These are phyloP conservation scores for Benitochromis conjunctus DNA, from an alignment of 2,113 vertebrate species.

Conservation along the genomic window DNA sequence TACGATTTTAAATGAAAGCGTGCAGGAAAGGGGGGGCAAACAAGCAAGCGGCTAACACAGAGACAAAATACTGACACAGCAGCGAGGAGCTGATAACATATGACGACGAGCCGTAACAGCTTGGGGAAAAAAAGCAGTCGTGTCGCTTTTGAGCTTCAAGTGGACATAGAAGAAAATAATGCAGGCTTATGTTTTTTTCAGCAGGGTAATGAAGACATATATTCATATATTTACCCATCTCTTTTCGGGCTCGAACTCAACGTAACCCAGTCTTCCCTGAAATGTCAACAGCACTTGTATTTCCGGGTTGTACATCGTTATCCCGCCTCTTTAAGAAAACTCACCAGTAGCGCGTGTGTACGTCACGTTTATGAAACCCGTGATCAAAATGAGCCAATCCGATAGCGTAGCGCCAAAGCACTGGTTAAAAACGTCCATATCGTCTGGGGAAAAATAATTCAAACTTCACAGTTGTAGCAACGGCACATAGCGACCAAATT, in stretches of 20 bases:
- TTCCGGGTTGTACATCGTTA: slow-evolving; percentile 57
- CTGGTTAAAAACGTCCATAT: neutral
- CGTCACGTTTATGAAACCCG: neutral
- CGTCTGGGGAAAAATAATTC: neutral
- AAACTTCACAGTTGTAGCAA: slow-evolving; percentile 42
- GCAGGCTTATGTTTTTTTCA: neutral
- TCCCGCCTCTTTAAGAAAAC: slow-evolving; percentile 24
- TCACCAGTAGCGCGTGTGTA: slow-evolving; percentile 1
- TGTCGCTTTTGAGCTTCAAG: neutral
- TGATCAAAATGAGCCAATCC: slow-evolving; percentile 46
- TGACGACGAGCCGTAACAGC: neutral
- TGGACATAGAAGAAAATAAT: too few species aligned
- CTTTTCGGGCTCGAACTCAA: neutral
- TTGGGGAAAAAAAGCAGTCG: neutral
- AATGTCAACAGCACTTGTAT: neutral
- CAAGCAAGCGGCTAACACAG: neutral
- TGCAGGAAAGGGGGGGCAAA: neutral
- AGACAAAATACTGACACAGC: neutral
- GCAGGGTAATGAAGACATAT: slow-evolving; percentile 3
- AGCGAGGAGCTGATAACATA: neutral
- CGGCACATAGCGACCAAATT: slow-evolving; percentile 20
- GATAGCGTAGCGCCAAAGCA: neutral
- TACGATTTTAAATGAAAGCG: neutral
- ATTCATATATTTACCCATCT: slow-evolving; percentile 72
- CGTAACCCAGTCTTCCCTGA: neutral